Base-by-base conservation (phyloP, 2,888 invertebrate species). In the Hemithea aestivaria region DNA sequence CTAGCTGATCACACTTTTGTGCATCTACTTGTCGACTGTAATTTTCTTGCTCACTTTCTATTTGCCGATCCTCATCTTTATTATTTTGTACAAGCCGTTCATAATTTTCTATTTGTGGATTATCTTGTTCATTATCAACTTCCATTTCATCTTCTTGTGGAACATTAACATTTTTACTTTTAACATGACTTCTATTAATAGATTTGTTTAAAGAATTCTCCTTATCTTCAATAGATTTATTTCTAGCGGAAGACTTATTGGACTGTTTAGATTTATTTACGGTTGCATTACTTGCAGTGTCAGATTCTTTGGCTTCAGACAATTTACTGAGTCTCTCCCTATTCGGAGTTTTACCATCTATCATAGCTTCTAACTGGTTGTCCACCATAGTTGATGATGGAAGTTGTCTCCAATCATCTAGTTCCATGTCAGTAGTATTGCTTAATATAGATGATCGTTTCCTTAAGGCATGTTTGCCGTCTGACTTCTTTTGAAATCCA, bases 341-440 rank as follows among this genome's bases (percentile, higher is more conserved):
- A 56, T 78, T 80, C 7, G 77, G 69, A 12, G 74, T 70, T 11
- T 35, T 38, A 4, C 37, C 47, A 20, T 31, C 38, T n/a, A 59
- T 48, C 36, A 59, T 58, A 6, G 60, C 62, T 52, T 79, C 67
- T 4, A 73, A 39, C 45, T 78, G 73, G 38, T 72, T 64, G 16
- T 77, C 85, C 35, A 87, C 66, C 80, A 87, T 77, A 21, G 87
- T 87, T 5, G 87, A 87, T 10, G 87, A 87, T 12, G 87, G 83
- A 6, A 87, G 46, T 7, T 68, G 60, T 34, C 64, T 71, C 78
- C 83, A 82, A 22, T 79, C 78, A 42, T 83, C 83, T 51, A 82
- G 64, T 63, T 85, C 85, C 34, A 74, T 64, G 42, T 84, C 82
- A 29, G 65, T 69, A 28, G 72, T 69, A 9, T 73, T 47, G 52